phyloP scores from a whole-genome alignment of 2,113 vertebrate genomes.

The Meleagris gallopavo region DNA sequence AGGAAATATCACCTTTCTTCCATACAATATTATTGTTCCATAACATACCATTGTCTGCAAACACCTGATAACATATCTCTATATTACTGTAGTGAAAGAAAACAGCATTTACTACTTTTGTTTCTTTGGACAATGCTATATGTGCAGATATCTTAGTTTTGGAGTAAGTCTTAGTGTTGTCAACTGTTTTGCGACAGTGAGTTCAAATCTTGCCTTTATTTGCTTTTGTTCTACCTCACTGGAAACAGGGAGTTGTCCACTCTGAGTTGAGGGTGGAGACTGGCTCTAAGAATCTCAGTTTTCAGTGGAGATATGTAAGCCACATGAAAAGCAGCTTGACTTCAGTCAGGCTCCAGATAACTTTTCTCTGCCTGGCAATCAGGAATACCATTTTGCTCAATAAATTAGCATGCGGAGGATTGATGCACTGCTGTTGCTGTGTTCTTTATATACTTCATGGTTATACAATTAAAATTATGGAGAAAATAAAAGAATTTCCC shows the following conservation, averaged over 20 bases:
- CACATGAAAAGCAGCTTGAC: neutral
- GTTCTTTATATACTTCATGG: neutral
- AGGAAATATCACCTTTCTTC: slow-evolving; percentile 33
- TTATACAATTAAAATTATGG: neutral
- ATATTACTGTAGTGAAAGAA: neutral
- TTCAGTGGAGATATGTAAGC: neutral
- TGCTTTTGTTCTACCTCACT: neutral
- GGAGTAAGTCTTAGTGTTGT: neutral
- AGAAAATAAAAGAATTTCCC: neutral
- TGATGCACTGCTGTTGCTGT: neutral
- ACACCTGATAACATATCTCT: slow-evolving; percentile 31
- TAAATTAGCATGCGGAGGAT: neutral
- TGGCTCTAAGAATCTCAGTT: neutral
- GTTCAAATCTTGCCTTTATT: neutral
- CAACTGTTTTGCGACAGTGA: neutral
- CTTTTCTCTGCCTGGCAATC: neutral
- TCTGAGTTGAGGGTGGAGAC: neutral
- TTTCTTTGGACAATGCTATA: neutral
- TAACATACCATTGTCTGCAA: slow-evolving; percentile 26
- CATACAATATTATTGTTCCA: neutral
- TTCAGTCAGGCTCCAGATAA: neutral
- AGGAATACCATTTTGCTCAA: accelerated
- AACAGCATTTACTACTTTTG: slow-evolving; percentile 10
- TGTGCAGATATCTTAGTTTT: neutral
- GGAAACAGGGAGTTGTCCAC: neutral